phyloP scores from a whole-genome alignment of 1,140 invertebrate genomes.

The Antheraea mylitta region DNA sequence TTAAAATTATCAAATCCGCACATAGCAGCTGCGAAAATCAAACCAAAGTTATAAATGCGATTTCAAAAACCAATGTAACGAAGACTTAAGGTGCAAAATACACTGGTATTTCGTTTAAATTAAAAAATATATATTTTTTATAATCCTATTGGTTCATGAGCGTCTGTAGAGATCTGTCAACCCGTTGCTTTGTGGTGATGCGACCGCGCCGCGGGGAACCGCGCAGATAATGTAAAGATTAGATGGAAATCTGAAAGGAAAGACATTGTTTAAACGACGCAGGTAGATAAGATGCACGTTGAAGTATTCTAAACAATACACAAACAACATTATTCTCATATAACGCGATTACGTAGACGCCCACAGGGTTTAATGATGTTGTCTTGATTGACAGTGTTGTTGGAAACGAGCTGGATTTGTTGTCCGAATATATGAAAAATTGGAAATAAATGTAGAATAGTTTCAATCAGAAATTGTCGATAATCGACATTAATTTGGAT shows the following conservation, averaged over 20 bases:
- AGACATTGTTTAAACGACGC: constrained; percentile 65
- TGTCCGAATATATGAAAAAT: neutral
- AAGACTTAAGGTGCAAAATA: constrained; percentile 38
- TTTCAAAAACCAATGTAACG: constrained; percentile 24
- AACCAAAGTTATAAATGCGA: constrained; percentile 32
- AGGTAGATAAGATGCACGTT: constrained; percentile 50
- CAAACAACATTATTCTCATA: constrained; percentile 67
- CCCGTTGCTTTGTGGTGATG: constrained; percentile 73
- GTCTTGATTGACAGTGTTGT: constrained; percentile 37
- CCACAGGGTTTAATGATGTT: constrained; percentile 37
- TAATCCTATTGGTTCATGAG: constrained; percentile 64
- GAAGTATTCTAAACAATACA: constrained; percentile 62
- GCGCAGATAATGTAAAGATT: constrained; percentile 69
- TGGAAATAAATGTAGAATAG: neutral
- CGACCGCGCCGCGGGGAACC: constrained; percentile 56
- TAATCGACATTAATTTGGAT: neutral
- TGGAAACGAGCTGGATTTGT: constrained; percentile 17
- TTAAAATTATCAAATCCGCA: constrained; percentile 47
- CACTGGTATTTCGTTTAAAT: constrained; percentile 29
- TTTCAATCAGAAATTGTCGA: neutral
- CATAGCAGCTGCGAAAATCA: constrained; percentile 46
- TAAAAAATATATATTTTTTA: constrained; percentile 53
- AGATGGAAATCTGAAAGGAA: constrained; percentile 67
- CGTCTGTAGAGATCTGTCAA: constrained; percentile 71
- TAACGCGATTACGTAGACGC: constrained; percentile 61